Conservation (phyloP, 2,888 invertebrate species). For the Muscina levida region DNA sequence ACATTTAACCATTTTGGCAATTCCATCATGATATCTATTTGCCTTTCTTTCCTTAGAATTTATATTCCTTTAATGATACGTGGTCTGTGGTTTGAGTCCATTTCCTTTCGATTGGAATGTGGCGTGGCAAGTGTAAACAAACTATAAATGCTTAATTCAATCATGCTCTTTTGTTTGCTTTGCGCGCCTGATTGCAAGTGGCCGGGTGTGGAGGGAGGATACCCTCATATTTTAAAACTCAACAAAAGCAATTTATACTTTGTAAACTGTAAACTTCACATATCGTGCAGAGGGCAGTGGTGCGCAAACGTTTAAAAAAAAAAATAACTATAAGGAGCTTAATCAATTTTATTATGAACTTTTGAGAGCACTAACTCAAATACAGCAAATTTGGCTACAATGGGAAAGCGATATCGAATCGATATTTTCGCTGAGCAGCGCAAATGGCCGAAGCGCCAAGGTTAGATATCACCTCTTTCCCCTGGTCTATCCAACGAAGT, state of each 20-base stretch:
- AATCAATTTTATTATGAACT: too few relatives aligned
- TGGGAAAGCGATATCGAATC: too few relatives aligned
- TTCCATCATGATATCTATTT: not conserved
- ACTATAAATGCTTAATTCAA: constrained; percentile 78
- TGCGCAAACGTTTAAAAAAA: constrained; percentile 13
- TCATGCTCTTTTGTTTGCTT: constrained; percentile 70
- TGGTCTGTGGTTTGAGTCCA: not conserved
- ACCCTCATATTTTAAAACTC: constrained; percentile 41
- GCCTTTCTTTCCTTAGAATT: constrained; percentile 8
- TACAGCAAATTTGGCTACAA: too few relatives aligned
- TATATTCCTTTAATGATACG: not conserved
- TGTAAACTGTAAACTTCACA: constrained; percentile 47
- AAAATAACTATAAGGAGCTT: too few relatives aligned
- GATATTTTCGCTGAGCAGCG: too few relatives aligned
- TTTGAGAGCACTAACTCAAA: too few relatives aligned
- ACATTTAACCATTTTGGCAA: not conserved
- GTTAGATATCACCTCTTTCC: too few relatives aligned
- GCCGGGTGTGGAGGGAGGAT: not conserved
- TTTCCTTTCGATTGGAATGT: constrained; percentile 38
- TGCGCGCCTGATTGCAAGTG: constrained; percentile 26
- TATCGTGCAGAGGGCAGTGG: constrained; percentile 40
- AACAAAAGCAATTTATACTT: constrained; percentile 52
- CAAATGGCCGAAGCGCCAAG: too few relatives aligned
- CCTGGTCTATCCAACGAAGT: too few relatives aligned
- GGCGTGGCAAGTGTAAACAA: constrained; percentile 69